Conservation (phyloP, 2,113 vertebrate species). For the Vicugna pacos region DNA sequence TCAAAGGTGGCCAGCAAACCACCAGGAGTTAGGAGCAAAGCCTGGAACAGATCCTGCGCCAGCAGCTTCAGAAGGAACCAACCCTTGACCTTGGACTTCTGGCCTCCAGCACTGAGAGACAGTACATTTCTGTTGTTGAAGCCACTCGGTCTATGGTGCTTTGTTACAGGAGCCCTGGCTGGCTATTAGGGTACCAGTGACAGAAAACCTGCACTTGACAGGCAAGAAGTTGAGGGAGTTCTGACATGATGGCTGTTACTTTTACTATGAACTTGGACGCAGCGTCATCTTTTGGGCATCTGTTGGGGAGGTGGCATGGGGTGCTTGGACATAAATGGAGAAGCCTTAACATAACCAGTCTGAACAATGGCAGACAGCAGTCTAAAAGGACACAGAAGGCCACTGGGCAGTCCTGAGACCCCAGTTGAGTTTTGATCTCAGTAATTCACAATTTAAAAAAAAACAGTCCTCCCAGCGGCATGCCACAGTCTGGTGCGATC, state of each 20-base stretch:
- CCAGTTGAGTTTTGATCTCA: neutral
- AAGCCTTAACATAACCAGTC: neutral
- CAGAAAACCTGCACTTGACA: neutral
- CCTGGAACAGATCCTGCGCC: too few relatives aligned
- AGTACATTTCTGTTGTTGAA: neutral
- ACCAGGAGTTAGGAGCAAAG: too few relatives aligned
- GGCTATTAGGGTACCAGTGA: neutral
- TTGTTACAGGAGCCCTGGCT: neutral
- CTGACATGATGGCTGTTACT: neutral
- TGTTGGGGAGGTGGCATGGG: accelerated
- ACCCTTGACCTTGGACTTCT: neutral
- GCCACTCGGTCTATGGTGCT: accelerated
- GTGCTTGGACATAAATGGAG: neutral
- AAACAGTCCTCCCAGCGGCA: neutral
- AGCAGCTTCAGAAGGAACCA: neutral
- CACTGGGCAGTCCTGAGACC: neutral
- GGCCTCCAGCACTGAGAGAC: neutral
- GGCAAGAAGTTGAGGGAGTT: neutral
- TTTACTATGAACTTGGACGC: neutral
- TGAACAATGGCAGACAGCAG: neutral
- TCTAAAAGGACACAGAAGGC: neutral
- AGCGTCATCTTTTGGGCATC: neutral
- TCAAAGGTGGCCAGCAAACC: too few relatives aligned
- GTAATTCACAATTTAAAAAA: neutral
- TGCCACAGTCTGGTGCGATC: neutral